Base-by-base conservation (phyloP, 1,140 invertebrate species). In the Cydia pomonella region DNA sequence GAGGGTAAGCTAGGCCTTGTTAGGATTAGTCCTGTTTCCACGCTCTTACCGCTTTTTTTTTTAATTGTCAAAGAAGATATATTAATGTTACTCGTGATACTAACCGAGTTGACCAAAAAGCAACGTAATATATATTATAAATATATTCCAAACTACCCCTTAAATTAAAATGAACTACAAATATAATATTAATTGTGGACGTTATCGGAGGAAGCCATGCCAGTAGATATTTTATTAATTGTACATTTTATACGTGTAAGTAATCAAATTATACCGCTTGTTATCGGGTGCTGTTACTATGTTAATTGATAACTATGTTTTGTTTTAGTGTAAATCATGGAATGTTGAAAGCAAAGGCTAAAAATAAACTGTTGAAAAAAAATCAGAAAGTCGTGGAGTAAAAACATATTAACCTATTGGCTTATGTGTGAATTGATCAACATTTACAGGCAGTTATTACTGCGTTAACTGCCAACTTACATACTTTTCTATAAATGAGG, bases 201-300 rank as follows among this genome's bases (percentile, higher is more conserved):
- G 27, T 33, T 69, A 69, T 69, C 64, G 29, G 64, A 69, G 64
- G 64, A 69, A 69, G 7, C 64, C n/a, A 27, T 13, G 33, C 64
- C 27, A 69, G 21, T 33, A 69, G 64, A 69, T 69, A 69, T 69
- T 69, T 69, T 33, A 69, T 69, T 69, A 69, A 69, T 69, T 69
- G 27, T 69, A 69, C 64, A 69, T 33, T 69, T 69, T 69, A 33
- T 33, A n/a, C 27, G 27, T 18, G 18, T 38, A 38, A 33, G 29
- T 69, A 69, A 69, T 69, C 27, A 69, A 69, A 69, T 33, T 59
- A 23, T 23, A 59, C 53, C 10, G n/a, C 10, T 6, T 41, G n/a
- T 69, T 33, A 33, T 69, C 53, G n/a, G 4, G 16, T 0, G 4
- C 18, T 69, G 29, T 33, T 69, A 69, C 64, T 33, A 33, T 33